Percentiles rank a stretch among this genome's conserved stretches.
phyloP scores from a whole-genome alignment of 1,140 invertebrate genomes.

The Nebria ingens region DNA sequence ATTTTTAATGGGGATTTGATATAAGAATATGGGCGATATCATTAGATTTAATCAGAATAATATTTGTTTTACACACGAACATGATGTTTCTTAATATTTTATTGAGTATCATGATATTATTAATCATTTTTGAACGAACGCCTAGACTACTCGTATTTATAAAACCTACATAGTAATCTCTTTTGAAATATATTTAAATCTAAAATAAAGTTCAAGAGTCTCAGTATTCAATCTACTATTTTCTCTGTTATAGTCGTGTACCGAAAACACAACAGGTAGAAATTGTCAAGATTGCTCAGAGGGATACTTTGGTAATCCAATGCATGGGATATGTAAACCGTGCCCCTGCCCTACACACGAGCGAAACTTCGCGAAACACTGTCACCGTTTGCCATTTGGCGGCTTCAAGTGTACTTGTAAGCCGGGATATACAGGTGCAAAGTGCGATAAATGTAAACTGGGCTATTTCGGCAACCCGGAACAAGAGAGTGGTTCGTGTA shows the following conservation, averaged over 20 bases:
- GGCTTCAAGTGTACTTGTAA: conserved; percentile 58
- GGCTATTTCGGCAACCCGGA: conserved; percentile 69
- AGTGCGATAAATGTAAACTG: conserved; percentile 57
- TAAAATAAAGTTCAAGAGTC: too few species aligned
- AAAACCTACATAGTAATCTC: too few species aligned
- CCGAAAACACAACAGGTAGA: conserved; percentile 64
- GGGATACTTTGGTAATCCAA: conserved; percentile 74
- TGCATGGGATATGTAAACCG: conserved; percentile 50
- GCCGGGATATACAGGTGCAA: conserved; percentile 51
- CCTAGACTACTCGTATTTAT: too few species aligned
- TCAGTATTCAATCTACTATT: too few species aligned
- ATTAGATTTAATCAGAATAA: too few species aligned
- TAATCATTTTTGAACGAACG: too few species aligned
- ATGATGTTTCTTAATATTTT: too few species aligned
- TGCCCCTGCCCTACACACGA: conserved; percentile 61
- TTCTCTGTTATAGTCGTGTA: conserved; percentile 64
- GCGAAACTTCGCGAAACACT: conserved; percentile 64
- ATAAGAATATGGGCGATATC: too few species aligned
- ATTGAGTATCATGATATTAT: too few species aligned
- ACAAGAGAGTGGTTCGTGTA: conserved; percentile 54
- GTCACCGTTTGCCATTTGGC: conserved; percentile 39
- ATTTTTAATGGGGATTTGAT: too few species aligned
- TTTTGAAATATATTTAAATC: too few species aligned
- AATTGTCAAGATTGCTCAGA: conserved; percentile 68
- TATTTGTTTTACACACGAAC: too few species aligned